Evolutionary conservation across 2,797 vertebrate species (phyloP).

Genomic region (Serranus cabrilla): DNA sequence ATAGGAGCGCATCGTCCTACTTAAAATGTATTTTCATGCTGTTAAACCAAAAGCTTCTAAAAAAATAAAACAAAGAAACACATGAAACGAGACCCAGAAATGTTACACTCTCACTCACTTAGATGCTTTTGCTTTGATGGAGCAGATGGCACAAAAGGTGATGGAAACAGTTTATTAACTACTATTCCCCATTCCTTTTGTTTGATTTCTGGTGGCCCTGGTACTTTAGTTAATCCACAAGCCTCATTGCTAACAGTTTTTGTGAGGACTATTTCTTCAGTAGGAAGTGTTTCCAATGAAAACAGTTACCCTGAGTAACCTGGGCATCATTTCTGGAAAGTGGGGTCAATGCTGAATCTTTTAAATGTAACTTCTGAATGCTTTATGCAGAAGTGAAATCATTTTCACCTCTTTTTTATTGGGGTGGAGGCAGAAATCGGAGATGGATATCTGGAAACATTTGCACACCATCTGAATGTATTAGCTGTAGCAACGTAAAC

Average conservation of each 20-base stretch:
- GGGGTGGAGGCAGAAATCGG: background rate
- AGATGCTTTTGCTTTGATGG: background rate
- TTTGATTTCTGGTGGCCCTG: background rate
- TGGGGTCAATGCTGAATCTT: background rate
- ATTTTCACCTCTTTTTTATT: no score
- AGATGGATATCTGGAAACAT: background rate
- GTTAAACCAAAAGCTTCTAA: background rate
- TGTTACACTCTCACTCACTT: background rate
- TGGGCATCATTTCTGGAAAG: background rate
- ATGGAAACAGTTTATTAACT: background rate
- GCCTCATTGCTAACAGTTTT: background rate
- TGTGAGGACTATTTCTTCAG: background rate
- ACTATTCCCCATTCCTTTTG: background rate
- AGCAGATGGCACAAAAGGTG: constrained; percentile 7
- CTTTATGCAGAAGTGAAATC: background rate
- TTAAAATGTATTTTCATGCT: background rate
- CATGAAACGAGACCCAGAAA: background rate
- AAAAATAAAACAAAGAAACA: background rate
- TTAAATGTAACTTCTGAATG: background rate
- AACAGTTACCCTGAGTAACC: background rate
- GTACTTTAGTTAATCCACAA: background rate
- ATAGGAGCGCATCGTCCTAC: no score
- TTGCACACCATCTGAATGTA: background rate
- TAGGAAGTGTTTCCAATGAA: background rate
- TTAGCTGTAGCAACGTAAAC: no score